Evolutionary conservation across 2,888 invertebrate genomes (phyloP), one percentile per base, ranked within the genome.

Genomic region (Calameuta pallipes): DNA sequence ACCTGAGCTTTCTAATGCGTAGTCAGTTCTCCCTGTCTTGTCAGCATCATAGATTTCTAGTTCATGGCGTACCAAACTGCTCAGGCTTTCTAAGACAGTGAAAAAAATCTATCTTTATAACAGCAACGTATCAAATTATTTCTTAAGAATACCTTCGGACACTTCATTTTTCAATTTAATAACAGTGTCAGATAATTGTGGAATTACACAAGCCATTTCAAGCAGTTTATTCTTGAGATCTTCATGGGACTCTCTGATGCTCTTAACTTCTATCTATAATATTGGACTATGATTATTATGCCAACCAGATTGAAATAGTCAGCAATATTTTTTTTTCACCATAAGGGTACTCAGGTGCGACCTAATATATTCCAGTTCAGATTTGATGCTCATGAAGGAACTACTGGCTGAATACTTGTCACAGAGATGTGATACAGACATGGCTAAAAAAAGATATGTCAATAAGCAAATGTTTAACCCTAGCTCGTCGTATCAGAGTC

Each of bases 1-100:
- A 90, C 95, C 96, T 74, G 94, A 94, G 36, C 94, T 93, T 90
- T 96, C 96, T 37, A 96, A 91, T 0, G 96, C 96, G 90, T 93
- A 96, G 89, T 96, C 96, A 6, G 94, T 93, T 85, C 92, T 90
- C 23, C 94, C 94, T 35, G 94, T 94, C 86, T 94, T 94, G 85
- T 95, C 95, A 3, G 94, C 94, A 86, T 94, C 94, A 87, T 94
- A 94, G 11, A 90, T 91, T 75, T 90, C 86, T 78, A 93, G 85
- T 83, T 91, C 90, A 6, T 75, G 83, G 68, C 75, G 87, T 34
- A 91, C 83, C 80, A 90, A 76, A 9, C 23, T 23, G 23, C 23
- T 56, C 6, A 56, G 9, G 9, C 23, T 56, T 9, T 56, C 56
- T 56, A 56, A 9, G 23, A 56, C 23, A 56, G 23, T 23, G 9